A percentile compares a stretch with the other conserved stretches of the same genome.
phyloP scores from a whole-genome alignment of 1,140 invertebrate species.

The Sitobion miscanthi region DNA sequence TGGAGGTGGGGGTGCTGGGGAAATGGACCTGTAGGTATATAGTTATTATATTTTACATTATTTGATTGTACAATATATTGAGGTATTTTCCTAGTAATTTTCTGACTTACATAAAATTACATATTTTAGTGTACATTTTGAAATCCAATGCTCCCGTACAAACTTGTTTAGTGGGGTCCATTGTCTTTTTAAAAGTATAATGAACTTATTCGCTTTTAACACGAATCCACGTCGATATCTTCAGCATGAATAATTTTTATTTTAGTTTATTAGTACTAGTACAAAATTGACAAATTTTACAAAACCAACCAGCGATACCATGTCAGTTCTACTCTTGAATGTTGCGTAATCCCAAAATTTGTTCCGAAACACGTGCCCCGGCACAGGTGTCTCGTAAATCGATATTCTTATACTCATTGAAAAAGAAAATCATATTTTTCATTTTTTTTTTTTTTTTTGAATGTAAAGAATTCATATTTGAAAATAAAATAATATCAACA shows the following conservation, averaged over 20 bases:
- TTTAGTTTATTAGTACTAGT: not conserved
- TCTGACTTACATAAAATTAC: not conserved
- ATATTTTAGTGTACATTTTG: not conserved
- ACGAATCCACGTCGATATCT: not conserved
- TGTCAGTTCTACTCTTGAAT: not conserved
- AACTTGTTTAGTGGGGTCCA: not conserved
- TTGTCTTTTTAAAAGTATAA: not conserved
- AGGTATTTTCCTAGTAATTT: not conserved
- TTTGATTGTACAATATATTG: not conserved
- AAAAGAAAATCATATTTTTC: not conserved
- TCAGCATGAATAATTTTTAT: not conserved
- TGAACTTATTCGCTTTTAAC: not conserved
- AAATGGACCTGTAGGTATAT: not conserved
- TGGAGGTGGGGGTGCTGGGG: too few species aligned
- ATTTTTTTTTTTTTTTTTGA: not conserved
- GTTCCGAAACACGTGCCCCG: not conserved
- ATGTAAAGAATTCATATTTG: not conserved
- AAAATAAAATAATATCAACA: slow-evolving; percentile 3
- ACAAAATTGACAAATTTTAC: not conserved
- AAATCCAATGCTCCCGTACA: not conserved
- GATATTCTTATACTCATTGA: not conserved
- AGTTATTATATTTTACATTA: not conserved
- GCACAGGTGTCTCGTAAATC: not conserved
- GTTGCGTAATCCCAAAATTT: not conserved
- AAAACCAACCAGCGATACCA: not conserved